A percentile compares a stretch with the other conserved stretches of the same genome.
Conservation (phyloP, 1,140 invertebrate species). For the Andricus grossulariae region DNA sequence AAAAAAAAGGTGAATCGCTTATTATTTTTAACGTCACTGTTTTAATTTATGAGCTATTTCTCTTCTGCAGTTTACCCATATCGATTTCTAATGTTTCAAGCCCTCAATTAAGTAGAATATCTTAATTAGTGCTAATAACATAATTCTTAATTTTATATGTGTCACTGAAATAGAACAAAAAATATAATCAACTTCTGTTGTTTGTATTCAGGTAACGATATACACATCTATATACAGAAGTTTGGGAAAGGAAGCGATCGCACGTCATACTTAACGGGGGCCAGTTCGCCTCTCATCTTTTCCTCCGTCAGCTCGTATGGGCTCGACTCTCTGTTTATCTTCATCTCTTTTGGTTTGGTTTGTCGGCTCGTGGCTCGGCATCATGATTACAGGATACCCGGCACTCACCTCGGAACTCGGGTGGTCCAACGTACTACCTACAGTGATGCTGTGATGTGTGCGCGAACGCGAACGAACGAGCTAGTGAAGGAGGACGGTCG, state of each 20-base stretch:
- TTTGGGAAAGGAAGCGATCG: slow-evolving; percentile 68
- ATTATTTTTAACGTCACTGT: too few species aligned
- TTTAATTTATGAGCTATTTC: too few species aligned
- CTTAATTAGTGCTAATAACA: too few species aligned
- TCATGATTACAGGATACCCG: slow-evolving; percentile 75
- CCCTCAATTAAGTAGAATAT: too few species aligned
- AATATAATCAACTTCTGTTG: too few species aligned
- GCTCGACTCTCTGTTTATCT: slow-evolving; percentile 76
- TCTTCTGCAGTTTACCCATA: too few species aligned
- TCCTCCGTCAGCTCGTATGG: slow-evolving; percentile 67
- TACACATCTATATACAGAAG: not conserved
- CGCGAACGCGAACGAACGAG: slow-evolving; percentile 53
- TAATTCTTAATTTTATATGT: too few species aligned
- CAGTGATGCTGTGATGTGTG: slow-evolving; percentile 45
- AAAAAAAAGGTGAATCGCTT: too few species aligned
- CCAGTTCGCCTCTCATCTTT: slow-evolving; percentile 54
- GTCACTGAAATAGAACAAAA: too few species aligned
- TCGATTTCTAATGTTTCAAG: too few species aligned
- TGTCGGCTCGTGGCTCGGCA: slow-evolving; percentile 75
- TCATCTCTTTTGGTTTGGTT: slow-evolving; percentile 76
- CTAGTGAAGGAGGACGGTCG: slow-evolving; percentile 46
- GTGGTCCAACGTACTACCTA: slow-evolving; percentile 68
- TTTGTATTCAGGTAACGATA: too few species aligned
- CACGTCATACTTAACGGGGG: slow-evolving; percentile 75
- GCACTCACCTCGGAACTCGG: slow-evolving; percentile 75